These are phyloP conservation scores for Falco peregrinus DNA, from an alignment of 2,797 vertebrate species.

Conservation along the genomic window DNA sequence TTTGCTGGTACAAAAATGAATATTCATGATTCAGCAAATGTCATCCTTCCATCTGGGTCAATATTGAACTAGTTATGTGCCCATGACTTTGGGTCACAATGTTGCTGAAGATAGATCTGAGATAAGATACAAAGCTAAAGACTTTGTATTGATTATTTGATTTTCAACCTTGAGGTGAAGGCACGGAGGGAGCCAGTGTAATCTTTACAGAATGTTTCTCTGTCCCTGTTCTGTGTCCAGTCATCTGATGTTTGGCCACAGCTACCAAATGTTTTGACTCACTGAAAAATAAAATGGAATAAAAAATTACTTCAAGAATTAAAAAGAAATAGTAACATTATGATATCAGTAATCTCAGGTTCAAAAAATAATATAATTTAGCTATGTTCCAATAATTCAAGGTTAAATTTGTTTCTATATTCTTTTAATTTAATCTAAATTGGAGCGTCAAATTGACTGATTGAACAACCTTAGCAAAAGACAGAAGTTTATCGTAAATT, in stretches of 20 bases:
- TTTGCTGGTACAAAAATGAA: not conserved
- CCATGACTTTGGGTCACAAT: not conserved
- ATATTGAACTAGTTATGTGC: not conserved
- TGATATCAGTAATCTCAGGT: not conserved
- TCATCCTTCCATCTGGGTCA: not conserved
- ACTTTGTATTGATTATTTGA: constrained; percentile 34
- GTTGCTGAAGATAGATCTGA: constrained; percentile 12
- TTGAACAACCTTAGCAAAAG: not conserved
- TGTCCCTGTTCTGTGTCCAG: not conserved
- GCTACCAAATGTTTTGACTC: not conserved
- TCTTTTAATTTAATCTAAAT: not conserved
- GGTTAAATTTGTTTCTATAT: not conserved
- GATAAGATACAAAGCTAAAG: constrained; percentile 42
- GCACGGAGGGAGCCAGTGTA: not conserved
- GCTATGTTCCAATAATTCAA: not conserved
- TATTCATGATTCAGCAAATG: not conserved
- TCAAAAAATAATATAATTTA: not conserved
- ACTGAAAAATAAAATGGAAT: not conserved
- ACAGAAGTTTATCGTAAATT: not conserved
- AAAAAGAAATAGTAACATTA: not conserved
- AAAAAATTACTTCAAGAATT: not conserved
- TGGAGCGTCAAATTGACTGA: not conserved
- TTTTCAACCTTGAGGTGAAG: constrained; percentile 31
- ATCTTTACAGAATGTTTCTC: not conserved
- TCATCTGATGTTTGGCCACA: not conserved